These are phyloP conservation scores for Andrena bucephala DNA, from an alignment of 2,888 invertebrate species.

Conservation along the genomic window DNA sequence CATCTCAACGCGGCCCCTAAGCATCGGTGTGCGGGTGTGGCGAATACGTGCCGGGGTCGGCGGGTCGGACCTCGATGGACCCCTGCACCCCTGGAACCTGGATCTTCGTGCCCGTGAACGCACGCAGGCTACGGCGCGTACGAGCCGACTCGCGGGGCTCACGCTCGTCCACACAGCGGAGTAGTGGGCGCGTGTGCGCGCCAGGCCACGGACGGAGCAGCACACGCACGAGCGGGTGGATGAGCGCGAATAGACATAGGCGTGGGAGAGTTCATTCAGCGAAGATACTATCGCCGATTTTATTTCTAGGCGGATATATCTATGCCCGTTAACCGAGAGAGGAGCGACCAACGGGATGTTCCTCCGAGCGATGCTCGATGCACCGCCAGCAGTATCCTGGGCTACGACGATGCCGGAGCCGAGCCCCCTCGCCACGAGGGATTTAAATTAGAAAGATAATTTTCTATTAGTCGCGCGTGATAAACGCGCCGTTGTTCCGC, in stretches of 20 bases:
- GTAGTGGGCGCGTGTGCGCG: slow-evolving; percentile 22
- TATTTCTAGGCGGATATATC: slow-evolving; percentile 83
- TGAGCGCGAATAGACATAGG: slow-evolving; percentile 81
- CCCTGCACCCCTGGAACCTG: slow-evolving; percentile 73
- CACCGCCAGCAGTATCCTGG: slow-evolving; percentile 34
- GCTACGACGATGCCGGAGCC: background rate
- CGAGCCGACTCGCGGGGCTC: slow-evolving; percentile 55
- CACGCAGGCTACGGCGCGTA: slow-evolving; percentile 72
- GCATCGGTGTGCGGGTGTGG: slow-evolving; percentile 84
- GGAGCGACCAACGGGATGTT: slow-evolving; percentile 75
- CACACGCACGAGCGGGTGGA: slow-evolving; percentile 70
- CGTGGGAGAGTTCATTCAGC: slow-evolving; percentile 85
- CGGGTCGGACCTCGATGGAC: slow-evolving; percentile 82
- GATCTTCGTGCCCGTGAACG: slow-evolving; percentile 77
- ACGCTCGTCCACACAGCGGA: slow-evolving; percentile 42
- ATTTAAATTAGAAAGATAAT: slow-evolving; percentile 75
- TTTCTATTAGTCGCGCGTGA: slow-evolving; percentile 74
- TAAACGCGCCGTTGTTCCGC: slow-evolving; percentile 70
- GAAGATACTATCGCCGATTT: slow-evolving; percentile 85
- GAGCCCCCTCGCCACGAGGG: slow-evolving; percentile 31
- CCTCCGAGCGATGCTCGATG: slow-evolving; percentile 49
- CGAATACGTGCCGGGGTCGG: slow-evolving; percentile 85
- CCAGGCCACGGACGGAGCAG: slow-evolving; percentile 42
- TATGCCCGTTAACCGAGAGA: slow-evolving; percentile 79
- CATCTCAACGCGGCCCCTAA: slow-evolving; percentile 78